These are phyloP conservation scores for Acrobasis consociella DNA, from an alignment of 2,888 invertebrate species.

Conservation along the genomic window DNA sequence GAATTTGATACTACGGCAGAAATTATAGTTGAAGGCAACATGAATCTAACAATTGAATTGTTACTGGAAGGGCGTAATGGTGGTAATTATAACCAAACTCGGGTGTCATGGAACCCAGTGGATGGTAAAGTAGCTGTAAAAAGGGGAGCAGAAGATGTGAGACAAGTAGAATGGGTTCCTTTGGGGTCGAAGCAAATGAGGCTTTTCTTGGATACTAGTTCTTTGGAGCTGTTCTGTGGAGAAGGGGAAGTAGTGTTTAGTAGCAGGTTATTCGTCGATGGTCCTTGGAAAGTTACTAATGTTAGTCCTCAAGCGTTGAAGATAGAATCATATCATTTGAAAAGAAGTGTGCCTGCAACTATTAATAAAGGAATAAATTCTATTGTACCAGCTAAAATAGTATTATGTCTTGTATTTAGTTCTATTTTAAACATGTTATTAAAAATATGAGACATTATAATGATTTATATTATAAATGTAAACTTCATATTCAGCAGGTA, in stretches of 20 bases:
- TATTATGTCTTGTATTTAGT: not conserved
- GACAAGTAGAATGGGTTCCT: constrained; percentile 69
- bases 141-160: constrained; percentile 56
- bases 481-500: too few species aligned
- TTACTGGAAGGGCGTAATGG: constrained; percentile 57
- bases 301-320: constrained; percentile 51
- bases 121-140: constrained; percentile 59
- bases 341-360: constrained; percentile 55
- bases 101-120: constrained; percentile 56
- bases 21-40: constrained; percentile 52
- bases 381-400: not conserved
- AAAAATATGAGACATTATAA: too few species aligned
- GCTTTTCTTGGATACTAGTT: constrained; percentile 69
- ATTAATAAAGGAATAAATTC: not conserved
- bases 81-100: constrained; percentile 46
- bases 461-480: too few species aligned
- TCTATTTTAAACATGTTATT: not conserved
- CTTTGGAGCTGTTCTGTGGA: constrained; percentile 72
- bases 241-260: constrained; percentile 76
- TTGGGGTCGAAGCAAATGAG: constrained; percentile 53
- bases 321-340: constrained; percentile 56
- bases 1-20: constrained; percentile 61
- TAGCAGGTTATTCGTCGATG: constrained; percentile 62
- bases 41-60: constrained; percentile 52
- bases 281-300: constrained; percentile 64